Conservation (phyloP, 1,140 invertebrate genomes). For the Rhopalosiphum padi region DNA sequence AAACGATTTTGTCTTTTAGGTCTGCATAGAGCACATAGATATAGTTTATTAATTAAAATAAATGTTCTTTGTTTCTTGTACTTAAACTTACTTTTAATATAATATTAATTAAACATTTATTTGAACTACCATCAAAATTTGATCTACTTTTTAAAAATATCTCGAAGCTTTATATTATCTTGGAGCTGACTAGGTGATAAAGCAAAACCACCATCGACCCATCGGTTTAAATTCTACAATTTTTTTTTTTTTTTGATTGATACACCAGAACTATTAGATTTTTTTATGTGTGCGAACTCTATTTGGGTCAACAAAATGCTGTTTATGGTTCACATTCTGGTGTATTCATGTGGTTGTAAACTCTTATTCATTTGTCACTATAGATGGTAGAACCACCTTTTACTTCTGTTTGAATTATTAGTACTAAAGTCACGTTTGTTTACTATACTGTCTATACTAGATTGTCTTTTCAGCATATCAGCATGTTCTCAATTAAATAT, state of each 20-base stretch:
- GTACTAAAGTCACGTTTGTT: not conserved
- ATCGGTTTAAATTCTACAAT: not conserved
- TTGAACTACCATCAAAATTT: no score
- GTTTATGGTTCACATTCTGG: not conserved
- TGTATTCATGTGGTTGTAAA: not conserved
- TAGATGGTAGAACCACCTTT: not conserved
- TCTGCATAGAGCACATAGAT: no score
- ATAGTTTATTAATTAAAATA: no score
- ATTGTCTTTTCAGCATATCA: not conserved
- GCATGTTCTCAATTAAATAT: not conserved
- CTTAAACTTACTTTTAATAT: no score
- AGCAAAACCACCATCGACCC: not conserved
- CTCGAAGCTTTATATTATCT: no score
- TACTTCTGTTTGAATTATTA: not conserved
- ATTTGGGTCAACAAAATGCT: not conserved
- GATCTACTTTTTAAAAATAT: no score
- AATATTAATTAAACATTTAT: no score
- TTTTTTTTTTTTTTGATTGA: not conserved
- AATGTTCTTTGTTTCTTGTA: no score
- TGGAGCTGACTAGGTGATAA: not conserved
- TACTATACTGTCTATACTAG: not conserved
- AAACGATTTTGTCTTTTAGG: no score
- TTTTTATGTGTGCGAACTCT: not conserved
- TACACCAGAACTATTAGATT: not conserved
- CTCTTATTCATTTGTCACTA: not conserved